Percentiles rank a stretch among this genome's conserved stretches.
Conservation (phyloP, 1,140 invertebrate genomes). For the Eriosoma lanigerum region DNA sequence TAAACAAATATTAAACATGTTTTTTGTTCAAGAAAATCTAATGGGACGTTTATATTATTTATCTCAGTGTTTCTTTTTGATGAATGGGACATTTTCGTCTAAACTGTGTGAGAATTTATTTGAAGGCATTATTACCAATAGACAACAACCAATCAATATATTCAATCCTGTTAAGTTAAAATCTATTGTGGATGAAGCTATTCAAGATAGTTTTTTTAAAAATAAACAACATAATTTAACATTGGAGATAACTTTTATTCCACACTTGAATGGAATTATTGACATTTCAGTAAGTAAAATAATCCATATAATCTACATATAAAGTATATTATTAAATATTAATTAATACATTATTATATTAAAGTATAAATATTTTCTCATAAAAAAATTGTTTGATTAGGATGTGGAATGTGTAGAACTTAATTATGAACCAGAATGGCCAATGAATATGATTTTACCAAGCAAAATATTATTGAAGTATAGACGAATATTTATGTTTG, state of each 20-base stretch:
- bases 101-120: constrained; percentile 17
- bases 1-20: constrained; percentile 29
- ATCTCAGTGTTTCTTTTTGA: constrained; percentile 37
- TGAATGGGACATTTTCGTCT: constrained; percentile 30
- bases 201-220: constrained; percentile 20
- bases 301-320: not conserved
- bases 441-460: constrained; percentile 25
- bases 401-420: constrained; percentile 42
- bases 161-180: constrained; percentile 20
- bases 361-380: not conserved
- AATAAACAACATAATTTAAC: not conserved
- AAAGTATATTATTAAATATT: too few species aligned
- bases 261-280: not conserved
- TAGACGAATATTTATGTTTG: constrained; percentile 41
- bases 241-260: not conserved
- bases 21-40: constrained; percentile 27
- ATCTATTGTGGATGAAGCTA: constrained; percentile 24
- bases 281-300: constrained; percentile 34
- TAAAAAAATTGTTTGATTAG: constrained; percentile 6
- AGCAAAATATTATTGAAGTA: constrained; percentile 40
- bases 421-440: constrained; percentile 14
- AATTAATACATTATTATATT: not conserved
- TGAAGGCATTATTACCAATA: not conserved
- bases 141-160: not conserved
- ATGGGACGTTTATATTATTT: constrained; percentile 24